These are phyloP conservation scores for Hyalella azteca DNA, from an alignment of 2,888 invertebrate species.

Conservation along the genomic window DNA sequence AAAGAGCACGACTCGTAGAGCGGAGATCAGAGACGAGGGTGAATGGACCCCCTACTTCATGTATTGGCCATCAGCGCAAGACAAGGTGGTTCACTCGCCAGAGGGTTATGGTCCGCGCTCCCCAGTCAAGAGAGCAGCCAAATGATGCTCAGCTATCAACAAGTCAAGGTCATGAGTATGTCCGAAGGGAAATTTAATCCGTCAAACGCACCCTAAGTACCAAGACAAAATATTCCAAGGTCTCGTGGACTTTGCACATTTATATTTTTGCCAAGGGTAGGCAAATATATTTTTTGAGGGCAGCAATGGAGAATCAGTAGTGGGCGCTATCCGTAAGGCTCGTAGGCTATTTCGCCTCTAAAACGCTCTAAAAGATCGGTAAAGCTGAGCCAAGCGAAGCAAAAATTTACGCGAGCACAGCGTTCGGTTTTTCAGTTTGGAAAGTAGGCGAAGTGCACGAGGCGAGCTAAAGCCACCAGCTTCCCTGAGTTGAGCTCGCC, in stretches of 20 bases:
- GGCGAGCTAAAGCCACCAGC: conserved; percentile 34
- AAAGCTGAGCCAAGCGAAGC: conserved; percentile 18
- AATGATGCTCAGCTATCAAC: neutral
- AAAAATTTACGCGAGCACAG: conserved; percentile 25
- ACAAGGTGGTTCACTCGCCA: neutral
- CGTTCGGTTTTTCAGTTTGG: conserved; percentile 34
- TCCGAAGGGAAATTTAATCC: no score
- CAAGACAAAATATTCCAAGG: no score
- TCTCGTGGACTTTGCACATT: no score
- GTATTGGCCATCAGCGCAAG: neutral
- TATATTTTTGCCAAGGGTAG: no score
- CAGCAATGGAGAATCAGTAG: no score
- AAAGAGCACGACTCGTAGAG: conserved; percentile 5
- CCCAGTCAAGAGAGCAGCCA: neutral
- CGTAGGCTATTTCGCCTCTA: conserved; percentile 4
- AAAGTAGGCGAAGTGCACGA: conserved; percentile 33
- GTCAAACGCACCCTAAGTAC: no score
- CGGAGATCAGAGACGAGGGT: neutral
- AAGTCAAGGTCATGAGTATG: neutral
- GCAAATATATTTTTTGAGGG: no score
- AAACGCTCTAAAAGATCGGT: neutral
- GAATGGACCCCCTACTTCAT: conserved; percentile 3
- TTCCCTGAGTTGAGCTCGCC: conserved; percentile 32
- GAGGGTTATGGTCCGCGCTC: conserved; percentile 8
- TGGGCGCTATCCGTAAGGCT: neutral